A percentile compares a stretch with the other conserved stretches of the same genome.
phyloP scores from a whole-genome alignment of 2,888 invertebrate genomes.

The Acrocyrtus sp. region DNA sequence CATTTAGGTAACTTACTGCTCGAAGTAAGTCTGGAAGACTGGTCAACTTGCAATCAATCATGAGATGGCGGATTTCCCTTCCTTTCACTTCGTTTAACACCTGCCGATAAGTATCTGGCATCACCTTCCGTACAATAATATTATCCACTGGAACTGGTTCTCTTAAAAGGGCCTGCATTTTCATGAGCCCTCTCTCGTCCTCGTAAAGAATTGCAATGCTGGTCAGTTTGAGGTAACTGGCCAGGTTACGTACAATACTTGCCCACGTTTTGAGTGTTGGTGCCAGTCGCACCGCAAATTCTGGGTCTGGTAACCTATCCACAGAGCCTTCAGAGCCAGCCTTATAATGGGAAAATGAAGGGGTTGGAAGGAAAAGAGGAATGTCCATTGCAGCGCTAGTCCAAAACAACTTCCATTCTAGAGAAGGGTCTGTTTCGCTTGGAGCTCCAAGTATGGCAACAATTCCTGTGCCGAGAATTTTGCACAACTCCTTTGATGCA shows the following conservation, averaged over 20 bases:
- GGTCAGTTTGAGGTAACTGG: conserved; percentile 48
- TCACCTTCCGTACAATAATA: conserved; percentile 67
- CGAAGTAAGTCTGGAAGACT: conserved; percentile 55
- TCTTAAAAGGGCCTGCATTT: conserved; percentile 68
- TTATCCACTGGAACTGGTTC: conserved; percentile 66
- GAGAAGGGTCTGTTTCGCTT: conserved; percentile 54
- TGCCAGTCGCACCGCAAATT: conserved; percentile 58
- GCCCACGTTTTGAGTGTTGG: conserved; percentile 55
- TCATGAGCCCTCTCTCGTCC: conserved; percentile 66
- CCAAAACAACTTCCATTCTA: conserved; percentile 62
- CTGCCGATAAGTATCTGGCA: conserved; percentile 66
- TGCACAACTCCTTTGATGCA: conserved; percentile 72
- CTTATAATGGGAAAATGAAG: conserved; percentile 56
- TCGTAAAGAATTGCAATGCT: conserved; percentile 60
- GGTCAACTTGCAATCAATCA: conserved; percentile 67
- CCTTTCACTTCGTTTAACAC: conserved; percentile 68
- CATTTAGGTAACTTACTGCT: conserved; percentile 57
- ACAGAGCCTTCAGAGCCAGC: conserved; percentile 34
- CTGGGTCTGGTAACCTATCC: conserved; percentile 50
- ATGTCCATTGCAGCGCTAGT: conserved; percentile 58
- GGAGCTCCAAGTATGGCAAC: conserved; percentile 57
- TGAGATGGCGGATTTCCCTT: conserved; percentile 67
- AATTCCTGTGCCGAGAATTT: conserved; percentile 53
- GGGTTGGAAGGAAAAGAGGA: conserved; percentile 58
- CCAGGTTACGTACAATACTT: conserved; percentile 54